Conservation (phyloP, 1,140 invertebrate genomes). For the Bombus waltoni region DNA sequence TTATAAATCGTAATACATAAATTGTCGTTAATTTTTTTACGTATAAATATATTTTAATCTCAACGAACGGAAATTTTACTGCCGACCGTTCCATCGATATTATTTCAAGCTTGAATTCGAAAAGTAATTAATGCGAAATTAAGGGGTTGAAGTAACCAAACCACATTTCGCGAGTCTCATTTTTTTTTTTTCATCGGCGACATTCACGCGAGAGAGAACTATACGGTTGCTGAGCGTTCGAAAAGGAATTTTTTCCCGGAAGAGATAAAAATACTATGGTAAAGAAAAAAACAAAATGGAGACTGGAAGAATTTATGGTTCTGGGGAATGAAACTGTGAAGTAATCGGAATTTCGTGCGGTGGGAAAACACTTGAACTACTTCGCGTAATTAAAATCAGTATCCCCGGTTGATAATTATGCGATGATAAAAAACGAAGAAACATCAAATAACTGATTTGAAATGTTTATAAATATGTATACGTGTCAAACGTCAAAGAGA, state of each 20-base stretch:
- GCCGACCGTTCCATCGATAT: too few species aligned
- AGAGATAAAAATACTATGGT: not conserved
- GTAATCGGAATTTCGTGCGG: not conserved
- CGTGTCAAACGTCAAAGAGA: too few species aligned
- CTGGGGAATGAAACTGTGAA: constrained; percentile 2
- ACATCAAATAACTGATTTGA: too few species aligned
- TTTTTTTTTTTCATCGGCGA: not conserved
- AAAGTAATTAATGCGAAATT: not conserved
- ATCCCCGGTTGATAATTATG: not conserved
- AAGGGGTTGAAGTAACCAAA: not conserved
- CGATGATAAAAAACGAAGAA: not conserved
- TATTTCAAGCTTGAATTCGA: not conserved
- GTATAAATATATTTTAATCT: not conserved
- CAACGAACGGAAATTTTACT: too few species aligned
- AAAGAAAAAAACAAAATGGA: not conserved
- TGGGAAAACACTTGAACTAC: not conserved
- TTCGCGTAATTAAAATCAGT: not conserved
- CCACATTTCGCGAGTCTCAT: not conserved
- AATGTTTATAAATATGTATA: too few species aligned
- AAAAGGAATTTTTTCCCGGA: not conserved
- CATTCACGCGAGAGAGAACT: not conserved
- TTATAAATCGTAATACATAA: not conserved
- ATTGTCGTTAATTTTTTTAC: not conserved
- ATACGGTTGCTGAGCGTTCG: not conserved
- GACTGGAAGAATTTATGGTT: constrained; percentile 14